Percentiles rank a stretch among this genome's conserved stretches.
These are phyloP conservation scores for Pangasius krempfi DNA, from an alignment of 2,797 vertebrate species.

Conservation along the genomic window DNA sequence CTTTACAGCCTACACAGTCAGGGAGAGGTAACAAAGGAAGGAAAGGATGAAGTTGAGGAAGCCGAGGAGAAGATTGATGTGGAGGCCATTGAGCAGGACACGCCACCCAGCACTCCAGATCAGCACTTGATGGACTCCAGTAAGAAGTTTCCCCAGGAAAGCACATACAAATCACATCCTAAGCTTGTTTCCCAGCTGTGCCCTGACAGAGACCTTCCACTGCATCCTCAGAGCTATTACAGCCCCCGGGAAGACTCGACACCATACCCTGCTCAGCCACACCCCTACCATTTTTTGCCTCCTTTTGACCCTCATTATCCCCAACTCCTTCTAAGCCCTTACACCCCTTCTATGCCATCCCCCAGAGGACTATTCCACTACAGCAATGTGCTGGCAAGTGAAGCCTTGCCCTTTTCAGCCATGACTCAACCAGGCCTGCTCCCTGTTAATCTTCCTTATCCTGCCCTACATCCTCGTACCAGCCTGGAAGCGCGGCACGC, in stretches of 20 bases:
- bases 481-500: conserved; percentile 71
- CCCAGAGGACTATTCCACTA: conserved; percentile 61
- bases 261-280: conserved; percentile 70
- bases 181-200: background rate
- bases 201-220: conserved; percentile 60
- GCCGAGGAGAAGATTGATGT: conserved; percentile 72
- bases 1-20: conserved; percentile 46
- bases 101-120: conserved; percentile 74
- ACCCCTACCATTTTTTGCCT: conserved; percentile 69
- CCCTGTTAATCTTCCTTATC: conserved; percentile 62
- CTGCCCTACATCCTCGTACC: conserved; percentile 54
- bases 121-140: conserved; percentile 68
- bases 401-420: conserved; percentile 64
- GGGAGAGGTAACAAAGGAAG: conserved; percentile 25
- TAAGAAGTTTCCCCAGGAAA: conserved; percentile 62
- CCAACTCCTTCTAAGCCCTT: conserved; percentile 68
- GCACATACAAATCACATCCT: background rate
- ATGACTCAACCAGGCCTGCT: conserved; percentile 57
- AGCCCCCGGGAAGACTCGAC: conserved; percentile 69
- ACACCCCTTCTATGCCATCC: conserved; percentile 65
- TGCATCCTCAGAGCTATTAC: conserved; percentile 70
- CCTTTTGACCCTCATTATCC: conserved; percentile 67
- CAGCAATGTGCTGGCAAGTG: conserved; percentile 61
- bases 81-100: conserved; percentile 74
- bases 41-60: conserved; percentile 57